Percentiles rank a stretch among this genome's conserved stretches.
Evolutionary conservation across 1,140 invertebrate species (phyloP).

Genomic region (Drosophila takahashii): DNA sequence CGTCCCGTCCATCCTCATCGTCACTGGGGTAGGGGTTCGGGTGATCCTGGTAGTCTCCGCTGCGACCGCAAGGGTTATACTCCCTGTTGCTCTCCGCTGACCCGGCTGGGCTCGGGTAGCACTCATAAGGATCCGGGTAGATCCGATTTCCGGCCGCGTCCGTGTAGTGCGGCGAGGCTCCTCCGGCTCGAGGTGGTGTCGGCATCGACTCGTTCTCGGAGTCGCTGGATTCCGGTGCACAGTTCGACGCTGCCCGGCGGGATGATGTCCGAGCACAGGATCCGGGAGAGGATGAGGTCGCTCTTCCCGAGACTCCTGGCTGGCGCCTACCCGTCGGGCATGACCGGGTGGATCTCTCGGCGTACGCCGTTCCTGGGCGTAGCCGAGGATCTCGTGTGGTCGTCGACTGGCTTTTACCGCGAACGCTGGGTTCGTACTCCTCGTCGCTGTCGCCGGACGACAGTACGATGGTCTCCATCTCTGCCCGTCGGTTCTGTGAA

Average conservation of each 20-base stretch:
- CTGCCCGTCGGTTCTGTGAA: neutral
- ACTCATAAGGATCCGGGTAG: neutral
- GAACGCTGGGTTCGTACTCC: too few species aligned
- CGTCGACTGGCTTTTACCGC: too few species aligned
- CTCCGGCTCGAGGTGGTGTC: neutral
- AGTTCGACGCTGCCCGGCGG: neutral
- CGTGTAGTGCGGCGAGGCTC: neutral
- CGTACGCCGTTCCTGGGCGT: too few species aligned
- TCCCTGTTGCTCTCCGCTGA: neutral
- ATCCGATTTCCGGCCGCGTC: too few species aligned
- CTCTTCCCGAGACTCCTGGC: too few species aligned
- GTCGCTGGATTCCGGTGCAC: neutral
- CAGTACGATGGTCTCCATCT: neutral
- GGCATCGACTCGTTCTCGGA: neutral
- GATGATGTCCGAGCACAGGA: neutral
- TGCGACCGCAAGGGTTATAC: neutral
- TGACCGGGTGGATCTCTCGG: too few species aligned
- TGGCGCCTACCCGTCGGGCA: too few species aligned
- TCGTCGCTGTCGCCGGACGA: neutral
- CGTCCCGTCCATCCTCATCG: neutral
- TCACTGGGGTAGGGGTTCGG: too few species aligned
- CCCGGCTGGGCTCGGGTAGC: neutral
- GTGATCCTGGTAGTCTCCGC: neutral
- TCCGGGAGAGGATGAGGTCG: neutral
- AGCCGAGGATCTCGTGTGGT: too few species aligned